Evolutionary conservation across 1,140 invertebrate genomes (phyloP).

Genomic region (Drosophila pachea): DNA sequence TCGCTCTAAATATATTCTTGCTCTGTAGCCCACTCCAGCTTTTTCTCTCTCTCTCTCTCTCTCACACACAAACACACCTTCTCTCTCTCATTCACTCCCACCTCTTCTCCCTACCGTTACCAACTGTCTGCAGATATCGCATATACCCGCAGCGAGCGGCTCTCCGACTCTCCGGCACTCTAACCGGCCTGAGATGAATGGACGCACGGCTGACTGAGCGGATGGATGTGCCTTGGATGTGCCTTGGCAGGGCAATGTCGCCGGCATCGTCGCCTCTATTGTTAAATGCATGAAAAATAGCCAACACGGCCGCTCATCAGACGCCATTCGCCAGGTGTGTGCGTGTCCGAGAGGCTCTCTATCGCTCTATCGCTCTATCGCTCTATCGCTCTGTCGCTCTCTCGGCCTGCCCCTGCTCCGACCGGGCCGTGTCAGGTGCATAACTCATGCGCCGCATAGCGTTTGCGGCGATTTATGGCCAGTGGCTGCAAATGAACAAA

Average conservation of each 20-base stretch:
- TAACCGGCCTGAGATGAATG: slow-evolving; percentile 32
- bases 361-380: neutral
- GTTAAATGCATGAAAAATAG: slow-evolving; percentile 76
- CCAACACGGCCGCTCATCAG: slow-evolving; percentile 52
- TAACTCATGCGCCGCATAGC: slow-evolving; percentile 68
- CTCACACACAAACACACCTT: too few relatives aligned
- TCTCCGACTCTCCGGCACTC: neutral
- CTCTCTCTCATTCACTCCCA: too few relatives aligned
- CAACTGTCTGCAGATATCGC: neutral
- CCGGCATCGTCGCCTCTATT: slow-evolving; percentile 47
- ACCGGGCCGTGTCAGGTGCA: slow-evolving; percentile 38
- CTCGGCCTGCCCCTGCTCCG: slow-evolving; percentile 5
- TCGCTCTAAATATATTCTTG: too few relatives aligned
- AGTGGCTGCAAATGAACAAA: slow-evolving; percentile 71
- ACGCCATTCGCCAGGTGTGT: slow-evolving; percentile 7
- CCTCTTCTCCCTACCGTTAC: too few relatives aligned
- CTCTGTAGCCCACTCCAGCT: too few relatives aligned
- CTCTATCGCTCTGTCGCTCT: slow-evolving; percentile 1
- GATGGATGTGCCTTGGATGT: slow-evolving; percentile 18
- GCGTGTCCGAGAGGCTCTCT: neutral
- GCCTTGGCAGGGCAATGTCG: slow-evolving; percentile 19
- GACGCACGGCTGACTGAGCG: slow-evolving; percentile 13
- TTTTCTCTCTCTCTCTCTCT: too few relatives aligned
- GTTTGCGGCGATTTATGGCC: slow-evolving; percentile 57
- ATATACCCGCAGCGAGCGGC: too few relatives aligned